phyloP scores from a whole-genome alignment of 2,888 invertebrate genomes.

The Crematogaster levior region DNA sequence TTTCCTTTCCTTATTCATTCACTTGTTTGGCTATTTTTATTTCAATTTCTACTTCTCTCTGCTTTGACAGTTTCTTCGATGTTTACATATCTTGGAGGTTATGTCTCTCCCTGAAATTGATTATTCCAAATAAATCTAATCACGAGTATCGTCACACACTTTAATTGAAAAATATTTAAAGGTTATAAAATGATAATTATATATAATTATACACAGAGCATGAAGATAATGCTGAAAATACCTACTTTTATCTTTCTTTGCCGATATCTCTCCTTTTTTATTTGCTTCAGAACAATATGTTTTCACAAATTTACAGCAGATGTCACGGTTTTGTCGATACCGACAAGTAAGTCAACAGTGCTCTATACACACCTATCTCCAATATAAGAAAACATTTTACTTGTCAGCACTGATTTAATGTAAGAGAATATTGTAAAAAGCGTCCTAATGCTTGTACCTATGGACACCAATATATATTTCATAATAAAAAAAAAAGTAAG shows the following conservation, averaged over 20 bases:
- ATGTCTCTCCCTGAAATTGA: background rate
- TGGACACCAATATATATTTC: no score
- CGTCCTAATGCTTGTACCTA: no score
- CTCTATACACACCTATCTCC: no score
- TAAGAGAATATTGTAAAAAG: no score
- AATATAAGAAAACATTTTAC: no score
- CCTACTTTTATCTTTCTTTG: background rate
- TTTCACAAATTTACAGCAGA: background rate
- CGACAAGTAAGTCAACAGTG: no score
- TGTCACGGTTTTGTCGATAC: background rate
- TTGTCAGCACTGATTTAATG: no score
- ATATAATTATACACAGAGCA: background rate
- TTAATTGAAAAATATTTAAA: background rate
- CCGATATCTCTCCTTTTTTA: background rate
- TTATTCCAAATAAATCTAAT: background rate
- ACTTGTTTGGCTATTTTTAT: background rate
- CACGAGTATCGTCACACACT: background rate
- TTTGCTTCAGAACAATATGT: background rate
- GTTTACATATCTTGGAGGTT: conserved; percentile 28
- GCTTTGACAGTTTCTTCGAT: background rate
- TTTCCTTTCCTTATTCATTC: background rate
- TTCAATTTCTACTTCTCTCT: background rate
- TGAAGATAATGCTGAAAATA: background rate
- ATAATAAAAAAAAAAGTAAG: no score
- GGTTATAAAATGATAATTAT: background rate